phyloP scores from a whole-genome alignment of 2,797 vertebrate species.

The Kryptopterus vitreolus region DNA sequence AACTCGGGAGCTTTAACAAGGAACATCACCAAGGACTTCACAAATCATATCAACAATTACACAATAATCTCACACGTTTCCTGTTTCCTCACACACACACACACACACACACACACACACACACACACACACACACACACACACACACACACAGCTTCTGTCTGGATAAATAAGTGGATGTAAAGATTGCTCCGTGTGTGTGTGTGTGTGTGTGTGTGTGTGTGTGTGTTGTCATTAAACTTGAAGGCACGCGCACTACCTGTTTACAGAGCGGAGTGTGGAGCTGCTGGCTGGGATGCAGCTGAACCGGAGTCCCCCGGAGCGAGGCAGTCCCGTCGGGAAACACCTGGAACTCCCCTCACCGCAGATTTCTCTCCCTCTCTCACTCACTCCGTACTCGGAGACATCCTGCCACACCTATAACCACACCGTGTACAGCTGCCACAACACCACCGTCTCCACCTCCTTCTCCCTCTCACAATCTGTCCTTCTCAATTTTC shows the following conservation, averaged over 20 bases:
- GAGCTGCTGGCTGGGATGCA: conserved; percentile 19
- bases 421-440: conserved; percentile 34
- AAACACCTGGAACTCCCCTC: conserved; percentile 70
- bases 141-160: neutral
- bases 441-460: conserved; percentile 3
- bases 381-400: neutral
- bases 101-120: too few relatives aligned
- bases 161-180: neutral
- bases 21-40: too few relatives aligned
- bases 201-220: too few relatives aligned
- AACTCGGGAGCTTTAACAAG: too few relatives aligned
- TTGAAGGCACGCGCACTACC: conserved; percentile 33
- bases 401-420: conserved; percentile 15
- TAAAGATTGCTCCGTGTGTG: neutral
- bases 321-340: conserved; percentile 59
- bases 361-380: conserved; percentile 10
- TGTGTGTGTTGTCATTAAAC: too few relatives aligned
- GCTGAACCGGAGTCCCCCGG: conserved; percentile 48
- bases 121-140: neutral
- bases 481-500: conserved; percentile 4
- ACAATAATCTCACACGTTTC: too few relatives aligned
- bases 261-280: conserved; percentile 33
- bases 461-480: conserved; percentile 12
- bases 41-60: too few relatives aligned
- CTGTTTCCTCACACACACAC: too few relatives aligned